These are phyloP conservation scores for Pygoscelis adeliae DNA, from an alignment of 2,113 vertebrate species.

Conservation along the genomic window DNA sequence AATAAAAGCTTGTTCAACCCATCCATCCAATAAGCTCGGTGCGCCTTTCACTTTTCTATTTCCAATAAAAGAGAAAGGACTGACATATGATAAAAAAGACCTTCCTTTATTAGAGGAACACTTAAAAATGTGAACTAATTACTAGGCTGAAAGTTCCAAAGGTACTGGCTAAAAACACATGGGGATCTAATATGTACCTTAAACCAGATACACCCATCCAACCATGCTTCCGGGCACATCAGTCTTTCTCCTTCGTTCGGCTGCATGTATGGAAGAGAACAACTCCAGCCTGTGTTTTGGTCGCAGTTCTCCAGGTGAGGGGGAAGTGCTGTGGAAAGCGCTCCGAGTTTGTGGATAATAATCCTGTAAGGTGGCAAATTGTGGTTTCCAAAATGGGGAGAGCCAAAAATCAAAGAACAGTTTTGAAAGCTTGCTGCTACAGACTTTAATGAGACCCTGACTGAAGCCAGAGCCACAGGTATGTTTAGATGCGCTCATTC, in stretches of 20 bases:
- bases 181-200: background rate
- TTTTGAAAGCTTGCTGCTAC: background rate
- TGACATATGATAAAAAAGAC: background rate
- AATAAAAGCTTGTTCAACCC: background rate
- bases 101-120: background rate
- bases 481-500: background rate
- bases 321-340: background rate
- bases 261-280: background rate
- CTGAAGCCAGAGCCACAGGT: background rate
- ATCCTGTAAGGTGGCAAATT: background rate
- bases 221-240: fast-evolving
- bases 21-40: background rate
- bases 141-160: background rate
- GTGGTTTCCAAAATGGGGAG: background rate
- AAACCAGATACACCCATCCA: background rate
- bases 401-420: background rate
- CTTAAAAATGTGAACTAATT: background rate
- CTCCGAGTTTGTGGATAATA: background rate
- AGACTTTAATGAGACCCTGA: background rate
- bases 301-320: background rate
- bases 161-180: background rate
- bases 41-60: background rate
- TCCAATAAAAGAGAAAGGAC: background rate
- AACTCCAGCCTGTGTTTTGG: background rate
- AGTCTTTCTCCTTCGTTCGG: background rate